Evolutionary conservation across 2,888 invertebrate species (phyloP).

Genomic region (Drosophila rellima): DNA sequence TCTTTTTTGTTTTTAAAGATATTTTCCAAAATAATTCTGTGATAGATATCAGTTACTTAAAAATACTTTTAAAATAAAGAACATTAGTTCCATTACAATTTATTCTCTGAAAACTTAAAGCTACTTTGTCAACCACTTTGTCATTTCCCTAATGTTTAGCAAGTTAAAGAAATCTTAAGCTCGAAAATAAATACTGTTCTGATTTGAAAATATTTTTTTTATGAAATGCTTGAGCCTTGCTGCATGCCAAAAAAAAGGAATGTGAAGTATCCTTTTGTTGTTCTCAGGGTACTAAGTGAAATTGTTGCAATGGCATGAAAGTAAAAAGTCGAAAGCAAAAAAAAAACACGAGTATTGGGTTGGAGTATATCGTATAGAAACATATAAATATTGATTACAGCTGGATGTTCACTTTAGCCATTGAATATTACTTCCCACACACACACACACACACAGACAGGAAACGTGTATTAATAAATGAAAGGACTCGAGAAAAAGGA

Average conservation of each 20-base stretch:
- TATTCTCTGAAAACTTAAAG: no score
- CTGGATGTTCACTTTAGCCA: constrained; percentile 17
- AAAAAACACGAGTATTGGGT: constrained; percentile 1
- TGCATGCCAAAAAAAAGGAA: not conserved
- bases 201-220: not conserved
- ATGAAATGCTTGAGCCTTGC: constrained; percentile 1
- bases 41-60: no score
- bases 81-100: no score
- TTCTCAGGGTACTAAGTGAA: constrained; percentile 18
- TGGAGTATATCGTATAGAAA: constrained; percentile 16
- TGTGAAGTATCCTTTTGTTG: not conserved
- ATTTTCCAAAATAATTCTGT: no score
- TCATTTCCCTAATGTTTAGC: no score
- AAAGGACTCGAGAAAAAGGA: constrained; percentile 16
- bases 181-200: not conserved
- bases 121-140: no score
- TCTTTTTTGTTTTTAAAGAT: not conserved
- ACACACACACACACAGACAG: not conserved
- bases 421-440: constrained; percentile 22
- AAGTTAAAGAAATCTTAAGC: not conserved
- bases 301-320: constrained; percentile 33
- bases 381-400: constrained; percentile 53
- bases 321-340: constrained; percentile 18
- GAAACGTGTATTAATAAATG: constrained; percentile 48
- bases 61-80: no score